phyloP scores from a whole-genome alignment of 2,113 vertebrate species.

The Puffinus mauretanicus region DNA sequence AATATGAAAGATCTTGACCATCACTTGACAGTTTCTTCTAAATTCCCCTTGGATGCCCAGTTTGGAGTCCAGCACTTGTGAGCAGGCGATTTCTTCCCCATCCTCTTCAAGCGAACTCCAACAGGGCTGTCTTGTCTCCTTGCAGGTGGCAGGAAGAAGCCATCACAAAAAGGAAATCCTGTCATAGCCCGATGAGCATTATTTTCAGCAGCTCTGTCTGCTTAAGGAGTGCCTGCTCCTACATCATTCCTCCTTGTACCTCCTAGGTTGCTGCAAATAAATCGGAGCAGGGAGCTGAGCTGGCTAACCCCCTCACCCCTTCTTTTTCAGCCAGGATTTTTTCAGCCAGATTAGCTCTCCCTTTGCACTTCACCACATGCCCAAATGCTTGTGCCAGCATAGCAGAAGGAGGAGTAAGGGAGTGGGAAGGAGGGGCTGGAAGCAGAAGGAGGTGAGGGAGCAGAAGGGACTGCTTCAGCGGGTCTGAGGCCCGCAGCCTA shows the following conservation, averaged over 20 bases:
- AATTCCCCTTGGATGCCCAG: background rate
- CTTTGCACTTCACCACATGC: conserved; percentile 53
- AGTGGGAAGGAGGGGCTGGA: conserved; percentile 45
- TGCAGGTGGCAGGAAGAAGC: background rate
- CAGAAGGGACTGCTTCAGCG: background rate
- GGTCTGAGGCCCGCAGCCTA: background rate
- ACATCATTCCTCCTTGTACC: background rate
- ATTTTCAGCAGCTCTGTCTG: background rate
- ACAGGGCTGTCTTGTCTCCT: background rate
- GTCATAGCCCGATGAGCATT: background rate
- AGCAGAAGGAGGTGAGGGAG: conserved; percentile 52
- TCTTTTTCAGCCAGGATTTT: conserved; percentile 25
- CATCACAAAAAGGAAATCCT: conserved; percentile 3
- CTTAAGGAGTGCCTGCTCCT: background rate
- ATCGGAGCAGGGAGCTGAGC: background rate
- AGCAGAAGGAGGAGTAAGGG: conserved; percentile 47
- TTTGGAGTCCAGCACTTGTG: background rate
- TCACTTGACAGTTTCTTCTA: background rate
- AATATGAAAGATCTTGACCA: background rate
- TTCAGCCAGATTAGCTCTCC: conserved; percentile 35
- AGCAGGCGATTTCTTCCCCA: background rate
- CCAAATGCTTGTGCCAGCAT: conserved; percentile 31
- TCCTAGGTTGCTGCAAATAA: background rate
- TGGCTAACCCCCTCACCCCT: background rate
- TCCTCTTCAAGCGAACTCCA: background rate